phyloP scores from a whole-genome alignment of 2,797 vertebrate species.

The Coregonus sp. region DNA sequence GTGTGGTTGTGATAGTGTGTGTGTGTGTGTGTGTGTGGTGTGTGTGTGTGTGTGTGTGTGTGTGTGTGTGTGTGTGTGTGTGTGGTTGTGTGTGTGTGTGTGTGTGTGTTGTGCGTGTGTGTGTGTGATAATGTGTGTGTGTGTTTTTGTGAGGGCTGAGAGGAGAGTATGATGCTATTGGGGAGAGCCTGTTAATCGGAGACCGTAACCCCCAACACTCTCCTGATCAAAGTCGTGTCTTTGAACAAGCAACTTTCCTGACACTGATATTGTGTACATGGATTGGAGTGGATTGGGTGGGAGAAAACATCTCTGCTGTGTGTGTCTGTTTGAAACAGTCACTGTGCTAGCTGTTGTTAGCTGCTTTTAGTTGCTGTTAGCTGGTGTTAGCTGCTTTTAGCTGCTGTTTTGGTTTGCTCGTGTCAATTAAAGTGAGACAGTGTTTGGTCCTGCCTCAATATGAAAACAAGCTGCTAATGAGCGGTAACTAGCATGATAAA shows the following conservation, averaged over 20 bases:
- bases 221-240: conserved; percentile 20
- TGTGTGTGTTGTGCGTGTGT: not conserved
- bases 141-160: too few species aligned
- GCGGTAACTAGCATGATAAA: conserved; percentile 76
- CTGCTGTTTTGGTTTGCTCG: not conserved
- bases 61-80: too few species aligned
- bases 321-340: not conserved
- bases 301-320: conserved; percentile 45
- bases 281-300: conserved; percentile 8
- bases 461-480: conserved; percentile 75
- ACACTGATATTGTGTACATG: conserved; percentile 45
- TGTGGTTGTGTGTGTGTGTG: not conserved
- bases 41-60: conserved; percentile 1
- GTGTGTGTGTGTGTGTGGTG: conserved; percentile 12
- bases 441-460: conserved; percentile 71
- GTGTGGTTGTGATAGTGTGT: conserved; percentile 8
- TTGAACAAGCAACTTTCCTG: conserved; percentile 33
- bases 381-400: conserved; percentile 18
- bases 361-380: too few species aligned
- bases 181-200: not conserved
- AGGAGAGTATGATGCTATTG: too few species aligned
- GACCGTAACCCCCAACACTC: too few species aligned
- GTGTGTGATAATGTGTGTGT: not conserved
- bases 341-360: not conserved
- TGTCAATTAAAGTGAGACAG: not conserved